Conservation (phyloP, 2,888 invertebrate genomes). For the Pollenia labialis region DNA sequence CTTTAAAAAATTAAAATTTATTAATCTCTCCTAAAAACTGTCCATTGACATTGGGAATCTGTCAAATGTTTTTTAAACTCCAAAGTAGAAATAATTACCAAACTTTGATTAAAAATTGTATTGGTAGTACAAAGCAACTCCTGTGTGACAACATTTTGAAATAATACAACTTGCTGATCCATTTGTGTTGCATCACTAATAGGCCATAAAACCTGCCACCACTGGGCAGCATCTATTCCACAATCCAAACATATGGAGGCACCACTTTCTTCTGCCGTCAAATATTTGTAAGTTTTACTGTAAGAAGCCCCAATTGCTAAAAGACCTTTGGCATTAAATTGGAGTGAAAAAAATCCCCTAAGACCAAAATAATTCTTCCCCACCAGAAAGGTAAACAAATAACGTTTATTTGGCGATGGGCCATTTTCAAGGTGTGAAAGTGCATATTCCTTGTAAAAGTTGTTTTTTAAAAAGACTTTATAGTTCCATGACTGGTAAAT, state of each 20-base stretch:
- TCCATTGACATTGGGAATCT: slow-evolving; percentile 48
- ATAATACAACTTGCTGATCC: slow-evolving; percentile 19
- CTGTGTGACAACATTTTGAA: slow-evolving; percentile 44
- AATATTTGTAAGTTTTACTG: slow-evolving; percentile 26
- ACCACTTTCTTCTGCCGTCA: slow-evolving; percentile 49
- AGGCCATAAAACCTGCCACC: slow-evolving; percentile 64
- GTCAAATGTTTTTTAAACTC: slow-evolving; percentile 2
- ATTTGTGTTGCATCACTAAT: not conserved
- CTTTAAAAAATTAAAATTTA: slow-evolving; percentile 27
- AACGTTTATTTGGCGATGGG: slow-evolving; percentile 40
- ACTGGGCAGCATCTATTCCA: slow-evolving; percentile 27
- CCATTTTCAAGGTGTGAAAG: slow-evolving; percentile 31
- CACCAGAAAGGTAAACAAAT: slow-evolving; percentile 42
- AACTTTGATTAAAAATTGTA: slow-evolving; percentile 26
- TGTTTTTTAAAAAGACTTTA: slow-evolving; percentile 50
- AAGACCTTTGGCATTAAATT: slow-evolving; percentile 33
- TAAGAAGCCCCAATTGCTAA: slow-evolving; percentile 56
- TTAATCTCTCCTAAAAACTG: slow-evolving; percentile 42
- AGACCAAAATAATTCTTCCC: slow-evolving; percentile 11
- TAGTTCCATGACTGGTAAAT: slow-evolving; percentile 54
- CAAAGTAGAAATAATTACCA: slow-evolving; percentile 27
- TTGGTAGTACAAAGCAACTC: slow-evolving; percentile 47
- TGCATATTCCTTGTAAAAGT: slow-evolving; percentile 42
- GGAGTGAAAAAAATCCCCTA: slow-evolving; percentile 52
- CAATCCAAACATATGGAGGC: slow-evolving; percentile 63